A percentile compares a stretch with the other conserved stretches of the same genome.
These are phyloP conservation scores for Meandrusa payeni DNA, from an alignment of 2,888 invertebrate genomes.

Conservation along the genomic window DNA sequence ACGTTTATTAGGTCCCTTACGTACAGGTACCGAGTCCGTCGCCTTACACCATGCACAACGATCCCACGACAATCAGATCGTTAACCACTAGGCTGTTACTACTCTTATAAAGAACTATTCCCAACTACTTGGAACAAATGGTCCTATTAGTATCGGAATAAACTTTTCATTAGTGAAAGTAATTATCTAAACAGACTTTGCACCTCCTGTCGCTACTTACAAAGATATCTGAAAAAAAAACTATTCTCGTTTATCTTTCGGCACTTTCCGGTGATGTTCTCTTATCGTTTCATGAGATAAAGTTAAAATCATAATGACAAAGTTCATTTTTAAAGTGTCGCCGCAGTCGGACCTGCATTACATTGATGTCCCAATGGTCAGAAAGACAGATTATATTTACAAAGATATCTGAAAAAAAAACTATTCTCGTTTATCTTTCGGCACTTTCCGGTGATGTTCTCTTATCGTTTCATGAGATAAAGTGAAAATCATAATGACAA, in stretches of 20 bases:
- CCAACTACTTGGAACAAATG: too few relatives aligned
- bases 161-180: slow-evolving; percentile 3
- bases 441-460: slow-evolving; percentile 6
- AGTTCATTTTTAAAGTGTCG: too few relatives aligned
- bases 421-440: slow-evolving; percentile 1
- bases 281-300: slow-evolving; percentile 6
- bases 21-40: too few relatives aligned
- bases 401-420: slow-evolving; percentile 12
- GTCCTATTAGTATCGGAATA: background rate
- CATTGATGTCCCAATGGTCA: too few relatives aligned
- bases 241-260: slow-evolving; percentile 1
- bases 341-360: too few relatives aligned
- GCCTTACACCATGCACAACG: too few relatives aligned
- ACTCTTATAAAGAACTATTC: too few relatives aligned
- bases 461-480: slow-evolving; percentile 6
- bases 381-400: too few relatives aligned
- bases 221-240: slow-evolving; percentile 12
- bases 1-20: too few relatives aligned
- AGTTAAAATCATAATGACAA: slow-evolving; percentile 1
- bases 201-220: slow-evolving; percentile 14
- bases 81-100: too few relatives aligned
- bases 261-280: slow-evolving; percentile 6
- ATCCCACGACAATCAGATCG: too few relatives aligned
- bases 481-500: background rate
- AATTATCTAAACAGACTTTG: slow-evolving; percentile 19